Evolutionary conservation across 2,797 vertebrate genomes (phyloP), one percentile per base, ranked within the genome.

Genomic region (Onychomys arenicola): DNA sequence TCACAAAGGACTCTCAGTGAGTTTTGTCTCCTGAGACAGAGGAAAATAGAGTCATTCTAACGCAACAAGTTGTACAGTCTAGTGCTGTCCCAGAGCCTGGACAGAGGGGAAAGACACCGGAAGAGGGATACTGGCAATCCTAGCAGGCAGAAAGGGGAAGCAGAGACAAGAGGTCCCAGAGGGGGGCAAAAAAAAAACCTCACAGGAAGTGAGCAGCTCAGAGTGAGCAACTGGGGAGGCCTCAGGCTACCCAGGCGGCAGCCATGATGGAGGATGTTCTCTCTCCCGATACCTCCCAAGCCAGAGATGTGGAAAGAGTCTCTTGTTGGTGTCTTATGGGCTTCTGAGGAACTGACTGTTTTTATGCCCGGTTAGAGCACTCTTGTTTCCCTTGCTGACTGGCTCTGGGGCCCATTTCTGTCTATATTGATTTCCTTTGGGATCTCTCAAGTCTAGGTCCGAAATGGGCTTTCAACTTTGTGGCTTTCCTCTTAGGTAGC

Each of bases 1-100:
- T 81, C 91, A 93, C 94, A 91, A 90, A 97, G 85, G 34, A 59
- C 27, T 87, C 80, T 95, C 86, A 32, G 67, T 92, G 87, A 78
- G 63, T 10, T 83, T 73, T 25, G 65, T 94, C 92, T 80, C 89
- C 52, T 0, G 75, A 88, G 90, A 93, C 27, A 11, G 77, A 89
- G 69, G 57, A 59, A 85, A 84, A 34, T 40, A 1, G 81, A 96
- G 29, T 61, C 59, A 91, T 25, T 69, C 27, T 91, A 7, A 2
- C 32, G 73, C 40, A 61, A 90, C 46, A 34, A n/a, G 29, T 87
- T 85, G 23, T 81, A n/a, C 49, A 80, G 78, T 73, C 61, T 25
- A 93, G 46, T 32, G 34, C 57, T 96, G 80, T 85, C 16, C 65
- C 69, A 16, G 73, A 88, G 96, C 80, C 94, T 96, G 12, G 34